Evolutionary conservation across 2,113 vertebrate genomes (phyloP).

Genomic region (Dipodomys merriami): DNA sequence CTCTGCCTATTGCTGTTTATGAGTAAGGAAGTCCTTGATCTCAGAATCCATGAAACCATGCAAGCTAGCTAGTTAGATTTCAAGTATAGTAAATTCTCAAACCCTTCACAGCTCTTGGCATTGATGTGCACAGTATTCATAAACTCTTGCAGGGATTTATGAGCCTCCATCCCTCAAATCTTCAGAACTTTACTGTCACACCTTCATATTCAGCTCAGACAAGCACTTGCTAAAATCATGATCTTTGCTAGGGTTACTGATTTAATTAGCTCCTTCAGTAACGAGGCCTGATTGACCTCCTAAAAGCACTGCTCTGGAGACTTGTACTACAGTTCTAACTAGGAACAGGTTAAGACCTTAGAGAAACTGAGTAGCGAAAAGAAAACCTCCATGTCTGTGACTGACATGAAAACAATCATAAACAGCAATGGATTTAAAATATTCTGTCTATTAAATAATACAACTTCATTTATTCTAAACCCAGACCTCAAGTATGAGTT

Average conservation of each 20-base stretch:
- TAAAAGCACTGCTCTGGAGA: slow-evolving; percentile 28
- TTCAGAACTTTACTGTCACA: background rate
- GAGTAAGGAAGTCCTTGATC: background rate
- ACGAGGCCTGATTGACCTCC: slow-evolving; percentile 28
- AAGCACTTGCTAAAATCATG: background rate
- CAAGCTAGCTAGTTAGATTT: background rate
- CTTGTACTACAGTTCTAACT: slow-evolving; percentile 27
- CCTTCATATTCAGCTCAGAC: background rate
- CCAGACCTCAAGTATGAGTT: background rate
- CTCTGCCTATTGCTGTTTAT: background rate
- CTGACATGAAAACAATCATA: background rate
- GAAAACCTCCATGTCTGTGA: background rate
- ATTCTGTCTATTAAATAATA: background rate
- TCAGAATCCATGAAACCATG: background rate
- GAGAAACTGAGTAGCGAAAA: background rate
- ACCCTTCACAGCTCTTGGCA: background rate
- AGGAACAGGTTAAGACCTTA: background rate
- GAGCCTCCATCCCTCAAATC: background rate
- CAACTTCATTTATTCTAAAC: background rate
- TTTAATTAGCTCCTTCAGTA: slow-evolving; percentile 44
- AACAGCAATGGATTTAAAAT: background rate
- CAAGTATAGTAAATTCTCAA: background rate
- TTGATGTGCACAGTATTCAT: background rate
- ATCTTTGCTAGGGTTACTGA: slow-evolving; percentile 30
- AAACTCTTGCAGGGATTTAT: background rate